phyloP scores from a whole-genome alignment of 1,140 invertebrate genomes.

The Sycophaga agraensis region DNA sequence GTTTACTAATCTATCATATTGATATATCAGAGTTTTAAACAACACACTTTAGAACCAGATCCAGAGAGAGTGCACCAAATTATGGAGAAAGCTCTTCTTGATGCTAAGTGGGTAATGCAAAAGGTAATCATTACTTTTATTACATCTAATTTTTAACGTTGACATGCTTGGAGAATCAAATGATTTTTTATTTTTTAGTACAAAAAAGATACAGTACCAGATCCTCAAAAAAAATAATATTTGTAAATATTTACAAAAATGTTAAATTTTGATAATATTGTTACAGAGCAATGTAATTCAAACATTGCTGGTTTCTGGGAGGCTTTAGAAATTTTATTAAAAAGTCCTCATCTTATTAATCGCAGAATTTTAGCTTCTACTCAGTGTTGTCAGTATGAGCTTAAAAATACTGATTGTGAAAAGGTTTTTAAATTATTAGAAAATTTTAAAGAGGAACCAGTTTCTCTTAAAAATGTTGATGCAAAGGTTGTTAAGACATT shows the following conservation, averaged over 20 bases:
- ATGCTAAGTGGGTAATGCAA: constrained; percentile 77
- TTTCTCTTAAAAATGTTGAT: constrained; percentile 11
- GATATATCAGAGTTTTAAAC: constrained; percentile 69
- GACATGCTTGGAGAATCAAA: too few species aligned
- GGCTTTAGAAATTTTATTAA: constrained; percentile 45
- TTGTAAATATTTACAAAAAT: constrained; percentile 13
- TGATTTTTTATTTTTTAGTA: constrained; percentile 37
- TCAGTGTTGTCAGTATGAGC: constrained; percentile 35
- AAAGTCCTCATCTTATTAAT: constrained; percentile 52
- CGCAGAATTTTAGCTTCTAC: constrained; percentile 46
- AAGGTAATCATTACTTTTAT: constrained; percentile 61
- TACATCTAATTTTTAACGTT: not conserved
- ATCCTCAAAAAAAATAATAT: constrained; percentile 23
- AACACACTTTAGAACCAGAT: constrained; percentile 74
- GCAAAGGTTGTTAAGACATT: constrained; percentile 11
- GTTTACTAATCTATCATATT: not conserved
- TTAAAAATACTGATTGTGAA: constrained; percentile 25
- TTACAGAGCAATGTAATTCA: constrained; percentile 27
- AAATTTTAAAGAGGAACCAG: constrained; percentile 23
- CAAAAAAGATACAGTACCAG: constrained; percentile 30
- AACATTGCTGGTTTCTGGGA: constrained; percentile 45
- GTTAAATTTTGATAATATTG: constrained; percentile 32
- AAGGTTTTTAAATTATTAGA: constrained; percentile 31
- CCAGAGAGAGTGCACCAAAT: constrained; percentile 75
- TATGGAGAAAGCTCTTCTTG: constrained; percentile 70